Evolutionary conservation across 1,140 invertebrate species (phyloP).

Genomic region (Drosophila takahashii): DNA sequence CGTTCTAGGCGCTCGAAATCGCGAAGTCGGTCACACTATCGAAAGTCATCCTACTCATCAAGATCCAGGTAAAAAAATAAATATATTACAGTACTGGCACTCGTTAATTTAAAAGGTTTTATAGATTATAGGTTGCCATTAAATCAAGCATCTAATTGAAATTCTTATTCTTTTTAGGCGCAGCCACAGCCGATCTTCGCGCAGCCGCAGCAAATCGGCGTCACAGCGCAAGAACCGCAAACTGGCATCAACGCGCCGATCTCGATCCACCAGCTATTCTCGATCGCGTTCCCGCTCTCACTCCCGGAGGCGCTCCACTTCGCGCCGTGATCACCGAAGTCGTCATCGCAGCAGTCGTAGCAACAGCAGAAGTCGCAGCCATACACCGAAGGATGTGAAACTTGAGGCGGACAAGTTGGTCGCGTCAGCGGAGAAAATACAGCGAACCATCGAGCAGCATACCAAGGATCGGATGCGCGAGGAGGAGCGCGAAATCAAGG

Average conservation of each 20-base stretch:
- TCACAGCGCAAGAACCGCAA: slow-evolving; percentile 68
- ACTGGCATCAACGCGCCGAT: slow-evolving; percentile 78
- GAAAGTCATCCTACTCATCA: slow-evolving; percentile 75
- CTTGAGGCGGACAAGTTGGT: slow-evolving; percentile 77
- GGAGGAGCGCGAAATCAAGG: slow-evolving; percentile 73
- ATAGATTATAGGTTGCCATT: too few species aligned
- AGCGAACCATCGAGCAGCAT: slow-evolving; percentile 74
- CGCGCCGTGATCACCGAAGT: slow-evolving; percentile 75
- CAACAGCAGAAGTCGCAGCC: slow-evolving; percentile 28
- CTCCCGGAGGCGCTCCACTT: slow-evolving; percentile 77
- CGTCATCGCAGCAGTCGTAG: slow-evolving; percentile 56
- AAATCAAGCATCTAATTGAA: neutral
- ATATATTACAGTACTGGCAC: neutral
- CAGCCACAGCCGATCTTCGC: slow-evolving; percentile 67
- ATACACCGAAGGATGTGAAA: slow-evolving; percentile 49
- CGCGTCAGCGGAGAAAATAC: slow-evolving; percentile 76
- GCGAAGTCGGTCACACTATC: slow-evolving; percentile 76
- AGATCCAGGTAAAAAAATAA: slow-evolving; percentile 52
- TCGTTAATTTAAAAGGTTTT: too few species aligned
- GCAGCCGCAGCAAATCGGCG: slow-evolving; percentile 64
- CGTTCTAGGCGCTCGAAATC: slow-evolving; percentile 71
- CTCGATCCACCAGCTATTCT: slow-evolving; percentile 78
- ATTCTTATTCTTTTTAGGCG: slow-evolving; percentile 25
- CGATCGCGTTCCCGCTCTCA: slow-evolving; percentile 84
- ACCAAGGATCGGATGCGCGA: slow-evolving; percentile 76